Evolutionary conservation across 2,888 invertebrate genomes (phyloP), one percentile per base, ranked within the genome.

Genomic region (Cephus sareptanus): DNA sequence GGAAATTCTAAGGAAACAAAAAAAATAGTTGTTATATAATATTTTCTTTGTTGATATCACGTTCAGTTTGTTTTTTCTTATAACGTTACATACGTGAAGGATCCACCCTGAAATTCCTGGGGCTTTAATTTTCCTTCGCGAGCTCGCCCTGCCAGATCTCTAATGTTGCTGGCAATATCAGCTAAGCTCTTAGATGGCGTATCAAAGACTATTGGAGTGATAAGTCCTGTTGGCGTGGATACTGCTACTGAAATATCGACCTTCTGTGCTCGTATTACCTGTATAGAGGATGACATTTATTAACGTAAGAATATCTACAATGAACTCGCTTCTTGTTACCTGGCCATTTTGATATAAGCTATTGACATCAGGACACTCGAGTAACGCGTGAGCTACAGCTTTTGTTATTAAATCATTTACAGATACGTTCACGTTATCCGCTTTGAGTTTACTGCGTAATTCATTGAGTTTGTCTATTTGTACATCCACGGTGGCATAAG

Each of bases 341-440:
- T 93, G 88, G 35, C 90, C 89, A 77, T 92, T 92, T 81, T 92
- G 87, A 87, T 92, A 93, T 13, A 92, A 86, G 13, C 92, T 88
- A 86, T 93, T 93, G 30, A 93, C 85, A 78, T 90, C 89, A 1
- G 93, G 93, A 87, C 92, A 92, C 81, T 92, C 90, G 84, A 93
- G 90, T 69, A 95, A 91, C 1, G 95, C 93, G 31, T 93, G 89
- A n/a, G 94, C 94, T 40, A 92, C 93, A 30, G 94, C 94, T 90
- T 95, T 95, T 33, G 94, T 93, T 68, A 95, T 92, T 83, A 95
- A 94, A 88, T 95, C 95, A 89, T 95, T 95, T 13, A 95, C 90
- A 4, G 95, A 95, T 1, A 95, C 93, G 81, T 93, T 93, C 35
- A 93, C 87, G 34, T 93, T 93, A 30, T 93, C 92, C 9, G 85